These are phyloP conservation scores for Cuculus canorus DNA, from an alignment of 2,797 vertebrate genomes.

Conservation along the genomic window DNA sequence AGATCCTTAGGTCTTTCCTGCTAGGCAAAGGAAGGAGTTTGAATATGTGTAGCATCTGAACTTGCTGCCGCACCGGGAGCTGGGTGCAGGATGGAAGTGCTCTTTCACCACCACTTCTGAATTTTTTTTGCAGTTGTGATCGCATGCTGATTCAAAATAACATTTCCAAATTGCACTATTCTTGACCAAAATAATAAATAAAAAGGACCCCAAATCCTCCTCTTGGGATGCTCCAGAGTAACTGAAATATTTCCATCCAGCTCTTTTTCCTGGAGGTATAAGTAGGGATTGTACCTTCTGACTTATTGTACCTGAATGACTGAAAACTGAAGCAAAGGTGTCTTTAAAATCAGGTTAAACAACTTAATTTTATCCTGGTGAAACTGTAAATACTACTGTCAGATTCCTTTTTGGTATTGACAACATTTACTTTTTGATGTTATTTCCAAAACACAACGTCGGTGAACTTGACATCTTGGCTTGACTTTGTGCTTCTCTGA, in stretches of 20 bases:
- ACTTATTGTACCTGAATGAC: not conserved
- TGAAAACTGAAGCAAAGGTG: not conserved
- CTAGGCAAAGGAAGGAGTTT: not conserved
- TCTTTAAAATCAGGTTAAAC: not conserved
- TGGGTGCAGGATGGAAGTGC: not conserved
- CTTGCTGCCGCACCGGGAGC: not conserved
- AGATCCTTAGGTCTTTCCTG: not conserved
- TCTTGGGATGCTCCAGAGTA: not conserved
- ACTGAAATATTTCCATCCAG: not conserved
- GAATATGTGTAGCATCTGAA: accelerated
- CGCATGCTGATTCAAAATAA: not conserved
- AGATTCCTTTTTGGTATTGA: not conserved
- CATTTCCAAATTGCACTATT: not conserved
- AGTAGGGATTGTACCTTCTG: not conserved
- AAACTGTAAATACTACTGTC: not conserved
- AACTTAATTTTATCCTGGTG: not conserved
- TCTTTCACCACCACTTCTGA: not conserved
- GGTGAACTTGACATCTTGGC: not conserved
- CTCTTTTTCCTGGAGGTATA: not conserved
- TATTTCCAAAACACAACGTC: slow-evolving; percentile 22
- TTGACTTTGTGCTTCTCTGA: not conserved
- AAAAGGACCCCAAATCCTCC: not conserved
- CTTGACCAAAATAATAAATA: not conserved
- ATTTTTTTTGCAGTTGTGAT: not conserved
- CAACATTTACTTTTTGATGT: not conserved